These are phyloP conservation scores for Shinisaurus crocodilurus DNA, from an alignment of 2,113 vertebrate genomes.

Conservation along the genomic window DNA sequence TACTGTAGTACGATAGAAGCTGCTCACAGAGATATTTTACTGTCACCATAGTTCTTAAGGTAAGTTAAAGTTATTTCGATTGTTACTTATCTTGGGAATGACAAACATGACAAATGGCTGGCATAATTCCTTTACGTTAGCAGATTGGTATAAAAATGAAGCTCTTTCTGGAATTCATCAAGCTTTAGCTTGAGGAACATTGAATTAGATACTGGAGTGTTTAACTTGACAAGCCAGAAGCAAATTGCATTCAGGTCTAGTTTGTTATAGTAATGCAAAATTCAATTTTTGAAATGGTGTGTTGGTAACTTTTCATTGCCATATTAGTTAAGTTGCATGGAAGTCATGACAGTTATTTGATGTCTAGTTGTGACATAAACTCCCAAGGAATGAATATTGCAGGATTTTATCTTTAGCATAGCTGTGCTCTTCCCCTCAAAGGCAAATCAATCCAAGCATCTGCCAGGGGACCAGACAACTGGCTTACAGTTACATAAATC, in stretches of 20 bases:
- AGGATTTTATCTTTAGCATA: slow-evolving; percentile 41
- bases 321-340: slow-evolving; percentile 12
- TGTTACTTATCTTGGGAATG: slow-evolving; percentile 69
- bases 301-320: slow-evolving; percentile 47
- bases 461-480: rapidly evolving
- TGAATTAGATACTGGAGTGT: slow-evolving; percentile 67
- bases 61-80: slow-evolving; percentile 68
- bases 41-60: slow-evolving; percentile 61
- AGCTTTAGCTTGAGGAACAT: slow-evolving; percentile 62
- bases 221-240: slow-evolving; percentile 69
- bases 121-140: slow-evolving; percentile 71
- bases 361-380: slow-evolving; percentile 52
- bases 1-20: slow-evolving; percentile 32
- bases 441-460: neutral
- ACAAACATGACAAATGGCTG: slow-evolving; percentile 73
- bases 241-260: slow-evolving; percentile 69
- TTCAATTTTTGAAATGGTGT: slow-evolving; percentile 39
- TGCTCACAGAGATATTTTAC: slow-evolving; percentile 59
- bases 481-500: neutral
- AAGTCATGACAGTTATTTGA: slow-evolving; percentile 61
- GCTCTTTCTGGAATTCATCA: slow-evolving; percentile 69
- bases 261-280: slow-evolving; percentile 55
- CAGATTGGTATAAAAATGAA: slow-evolving; percentile 63
- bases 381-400: slow-evolving; percentile 6
- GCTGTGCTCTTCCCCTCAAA: neutral